A percentile compares a stretch with the other conserved stretches of the same genome.
phyloP scores from a whole-genome alignment of 2,797 vertebrate species.

The Danio aesculapii region DNA sequence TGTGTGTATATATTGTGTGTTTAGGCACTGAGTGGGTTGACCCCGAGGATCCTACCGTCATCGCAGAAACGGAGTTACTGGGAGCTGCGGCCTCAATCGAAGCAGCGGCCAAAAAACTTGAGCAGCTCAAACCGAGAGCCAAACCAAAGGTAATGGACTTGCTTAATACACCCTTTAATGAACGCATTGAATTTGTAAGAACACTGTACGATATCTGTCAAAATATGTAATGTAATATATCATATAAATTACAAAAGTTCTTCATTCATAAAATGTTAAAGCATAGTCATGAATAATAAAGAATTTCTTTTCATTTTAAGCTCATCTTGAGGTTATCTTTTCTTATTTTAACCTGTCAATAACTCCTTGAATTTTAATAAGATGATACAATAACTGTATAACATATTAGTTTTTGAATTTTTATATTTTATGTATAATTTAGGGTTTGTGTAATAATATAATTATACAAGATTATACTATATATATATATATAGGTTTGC shows the following conservation, averaged over 20 bases:
- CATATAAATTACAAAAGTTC: too few species aligned
- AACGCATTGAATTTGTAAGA: background rate
- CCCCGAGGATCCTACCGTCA: conserved; percentile 94
- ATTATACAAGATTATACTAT: too few species aligned
- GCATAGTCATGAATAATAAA: too few species aligned
- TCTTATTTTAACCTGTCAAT: too few species aligned
- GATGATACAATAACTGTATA: too few species aligned
- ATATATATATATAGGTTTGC: background rate
- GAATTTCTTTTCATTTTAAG: too few species aligned
- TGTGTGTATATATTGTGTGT: conserved; percentile 8
- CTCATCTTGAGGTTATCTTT: too few species aligned
- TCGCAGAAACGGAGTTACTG: conserved; percentile 93
- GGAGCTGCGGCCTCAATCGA: conserved; percentile 97
- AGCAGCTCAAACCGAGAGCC: conserved; percentile 95
- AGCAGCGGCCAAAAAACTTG: conserved; percentile 97
- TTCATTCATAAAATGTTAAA: too few species aligned
- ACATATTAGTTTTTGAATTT: too few species aligned
- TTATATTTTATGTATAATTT: too few species aligned
- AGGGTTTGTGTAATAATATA: too few species aligned
- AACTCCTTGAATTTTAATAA: too few species aligned
- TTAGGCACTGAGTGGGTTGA: conserved; percentile 94
- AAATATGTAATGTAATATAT: background rate
- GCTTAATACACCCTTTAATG: background rate
- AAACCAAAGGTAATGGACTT: conserved; percentile 90
- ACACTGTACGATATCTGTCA: background rate